phyloP scores from a whole-genome alignment of 1,140 invertebrate species.

The Diachasma alloeum region DNA sequence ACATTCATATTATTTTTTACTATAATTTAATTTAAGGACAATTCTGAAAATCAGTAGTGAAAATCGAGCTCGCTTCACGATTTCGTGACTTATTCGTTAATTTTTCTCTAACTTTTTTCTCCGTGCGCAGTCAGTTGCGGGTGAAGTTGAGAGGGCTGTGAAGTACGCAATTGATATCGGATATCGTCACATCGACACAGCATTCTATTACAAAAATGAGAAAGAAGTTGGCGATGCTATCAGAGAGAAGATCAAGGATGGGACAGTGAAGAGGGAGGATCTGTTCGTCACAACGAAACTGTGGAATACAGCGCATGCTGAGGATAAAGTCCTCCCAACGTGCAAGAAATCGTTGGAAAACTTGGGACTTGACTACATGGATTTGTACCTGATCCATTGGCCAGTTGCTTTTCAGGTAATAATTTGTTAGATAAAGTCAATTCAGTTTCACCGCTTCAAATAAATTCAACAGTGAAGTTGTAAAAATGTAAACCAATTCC shows the following conservation, averaged over 20 bases:
- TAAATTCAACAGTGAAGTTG: too few relatives aligned
- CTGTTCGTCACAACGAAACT: background rate
- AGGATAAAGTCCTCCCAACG: background rate
- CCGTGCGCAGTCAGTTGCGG: conserved; percentile 39
- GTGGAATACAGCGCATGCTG: background rate
- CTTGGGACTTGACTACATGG: background rate
- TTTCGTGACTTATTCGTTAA: too few relatives aligned
- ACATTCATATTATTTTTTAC: too few relatives aligned
- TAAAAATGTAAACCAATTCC: too few relatives aligned
- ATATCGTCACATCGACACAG: conserved; percentile 3
- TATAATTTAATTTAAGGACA: too few relatives aligned
- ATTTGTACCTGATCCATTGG: conserved; percentile 4
- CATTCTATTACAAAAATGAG: background rate
- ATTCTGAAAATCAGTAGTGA: too few relatives aligned
- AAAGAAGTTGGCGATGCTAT: background rate
- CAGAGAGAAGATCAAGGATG: background rate
- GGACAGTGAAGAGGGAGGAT: background rate
- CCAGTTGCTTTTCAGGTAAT: background rate
- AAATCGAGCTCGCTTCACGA: too few relatives aligned
- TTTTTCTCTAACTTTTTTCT: background rate
- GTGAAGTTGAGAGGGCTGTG: conserved; percentile 53
- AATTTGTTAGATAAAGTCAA: too few relatives aligned
- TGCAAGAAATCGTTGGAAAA: conserved; percentile 2
- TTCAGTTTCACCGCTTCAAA: too few relatives aligned
- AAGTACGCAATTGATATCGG: conserved; percentile 1